Base-by-base conservation (phyloP, 2,113 vertebrate species). In the Syngnathoides biaculeatus region DNA sequence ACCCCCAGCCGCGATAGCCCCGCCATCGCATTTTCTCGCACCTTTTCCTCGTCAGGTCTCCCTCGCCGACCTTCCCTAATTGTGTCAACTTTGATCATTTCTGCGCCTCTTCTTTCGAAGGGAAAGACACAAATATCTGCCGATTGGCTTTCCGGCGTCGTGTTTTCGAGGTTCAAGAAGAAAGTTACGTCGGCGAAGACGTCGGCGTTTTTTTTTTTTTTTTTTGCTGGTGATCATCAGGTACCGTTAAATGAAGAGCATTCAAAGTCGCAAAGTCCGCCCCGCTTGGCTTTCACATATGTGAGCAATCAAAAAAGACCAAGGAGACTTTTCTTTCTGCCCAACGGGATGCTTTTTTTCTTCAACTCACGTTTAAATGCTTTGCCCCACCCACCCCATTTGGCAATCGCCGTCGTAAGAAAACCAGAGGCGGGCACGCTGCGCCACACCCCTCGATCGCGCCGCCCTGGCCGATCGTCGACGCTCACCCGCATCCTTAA, bases 31-130 rank as follows among this genome's bases (percentile, higher is more conserved):
- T n/a, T 69, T 80, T 86, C 78, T 64, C 20, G 71, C 69, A 74
- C 73, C 66, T 81, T 88, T 87, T 88, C 85, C 75, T 72, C 69
- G 77, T 91, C 84, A 91, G 91, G 76, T 68, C 68, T 38, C 60
- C 67, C 73, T 78, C 72, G 73, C 72, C 84, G 57, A 42, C 48
- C 60, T 84, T 86, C 65, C 59, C 80, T 79, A 82, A 82, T 81
- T 80, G 69, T 67, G 73, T 72, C 77, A 62, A 13, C 5, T 62
- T 62, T 60, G 66, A 86, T 81, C 83, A 75, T 75, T 80, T 64
- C 68, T 70, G 59, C 66, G 65, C 65, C 64, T 40, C 22, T 71
- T 76, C 79, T 81, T 79, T 78, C 74, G 65, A 78, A 82, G 83
- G 84, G 83, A 58, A 62, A 85, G n/a, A n/a, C n/a, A n/a, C n/a